Evolutionary conservation across 2,113 vertebrate genomes (phyloP), one percentile per base, ranked within the genome.

Genomic region (Talpa occidentalis): DNA sequence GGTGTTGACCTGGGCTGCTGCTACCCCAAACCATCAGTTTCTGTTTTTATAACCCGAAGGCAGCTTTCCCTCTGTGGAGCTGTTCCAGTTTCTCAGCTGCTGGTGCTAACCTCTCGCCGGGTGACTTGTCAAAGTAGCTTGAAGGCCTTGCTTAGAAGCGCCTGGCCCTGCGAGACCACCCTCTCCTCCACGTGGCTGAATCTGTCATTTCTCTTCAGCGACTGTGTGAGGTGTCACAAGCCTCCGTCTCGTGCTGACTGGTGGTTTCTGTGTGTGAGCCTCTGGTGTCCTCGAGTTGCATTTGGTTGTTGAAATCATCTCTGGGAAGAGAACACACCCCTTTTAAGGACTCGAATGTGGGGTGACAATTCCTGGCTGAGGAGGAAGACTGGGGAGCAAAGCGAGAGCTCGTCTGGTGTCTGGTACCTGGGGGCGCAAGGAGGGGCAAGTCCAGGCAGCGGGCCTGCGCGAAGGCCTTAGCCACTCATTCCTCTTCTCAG

Each of bases 401-500:
- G n/a, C 17, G 6, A 22, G 3, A 11, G 54, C 30, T 42, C 17
- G 3, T 21, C 6, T 66, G 11, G 22, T 17, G 32, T 7, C 4
- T 42, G 56, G 66, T 5, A 2, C 22, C 17, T 30, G 3, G 44
- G 82, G 40, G 19, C 16, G 19, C 35, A n/a, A 35, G 67, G n/a
- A 16, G 64, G 32, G 32, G 4, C 32, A 9, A 8, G n/a, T 54
- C 32, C 26, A 15, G 3, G 17, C 32, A 5, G 40, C 52, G 10
- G 49, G 49, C 49, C 49, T 21, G 16, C 52, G 16, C 9, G 37
- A 0, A 6, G 66, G 28, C 28, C 49, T 76, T 14, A 90, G 35
- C 14, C 28, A 22, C 4, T 28, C 26, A 7, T 8, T 56, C 19
- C n/a, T 37, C 32, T n/a, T 2, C 2, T 3, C 95, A 99, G 99